Evolutionary conservation across 1,140 invertebrate genomes (phyloP).

Genomic region (Drosophila grimshawi): DNA sequence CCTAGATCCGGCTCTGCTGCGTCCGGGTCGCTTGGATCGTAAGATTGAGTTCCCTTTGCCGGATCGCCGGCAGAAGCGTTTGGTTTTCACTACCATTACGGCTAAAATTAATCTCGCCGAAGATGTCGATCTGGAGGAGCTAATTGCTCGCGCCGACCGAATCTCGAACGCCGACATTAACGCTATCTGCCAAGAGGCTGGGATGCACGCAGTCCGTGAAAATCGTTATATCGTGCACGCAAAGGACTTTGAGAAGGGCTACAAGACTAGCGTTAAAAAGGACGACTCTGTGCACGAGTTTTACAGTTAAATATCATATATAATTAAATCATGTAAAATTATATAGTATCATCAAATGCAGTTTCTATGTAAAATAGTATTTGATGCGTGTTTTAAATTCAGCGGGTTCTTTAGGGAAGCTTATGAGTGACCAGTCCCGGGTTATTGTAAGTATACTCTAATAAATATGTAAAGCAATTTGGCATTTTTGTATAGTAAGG

Average conservation of each 20-base stretch:
- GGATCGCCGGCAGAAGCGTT: conserved; percentile 98
- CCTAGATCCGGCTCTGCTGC: conserved; percentile 97
- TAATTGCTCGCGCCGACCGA: conserved; percentile 98
- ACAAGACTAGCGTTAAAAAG: conserved; percentile 99
- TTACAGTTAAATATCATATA: conserved; percentile 93
- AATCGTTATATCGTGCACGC: conserved; percentile 97
- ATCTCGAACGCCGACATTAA: conserved; percentile 99
- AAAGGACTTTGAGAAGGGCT: conserved; percentile 99
- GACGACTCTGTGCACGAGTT: conserved; percentile 99
- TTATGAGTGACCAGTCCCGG: neutral
- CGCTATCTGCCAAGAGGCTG: conserved; percentile 99
- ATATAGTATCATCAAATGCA: neutral
- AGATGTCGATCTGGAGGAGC: conserved; percentile 99
- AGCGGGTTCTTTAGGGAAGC: conserved; percentile 3
- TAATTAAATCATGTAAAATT: neutral
- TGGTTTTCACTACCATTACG: conserved; percentile 99
- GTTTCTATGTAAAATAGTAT: neutral
- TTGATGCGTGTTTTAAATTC: neutral
- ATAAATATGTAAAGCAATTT: neutral
- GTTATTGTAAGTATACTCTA: neutral
- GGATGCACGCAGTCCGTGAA: conserved; percentile 98
- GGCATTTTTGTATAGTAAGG: neutral
- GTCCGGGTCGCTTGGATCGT: conserved; percentile 98
- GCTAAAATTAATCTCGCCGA: conserved; percentile 99
- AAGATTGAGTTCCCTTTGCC: conserved; percentile 99